These are phyloP conservation scores for Lepidurus apus DNA, from an alignment of 1,140 invertebrate species.

Conservation along the genomic window DNA sequence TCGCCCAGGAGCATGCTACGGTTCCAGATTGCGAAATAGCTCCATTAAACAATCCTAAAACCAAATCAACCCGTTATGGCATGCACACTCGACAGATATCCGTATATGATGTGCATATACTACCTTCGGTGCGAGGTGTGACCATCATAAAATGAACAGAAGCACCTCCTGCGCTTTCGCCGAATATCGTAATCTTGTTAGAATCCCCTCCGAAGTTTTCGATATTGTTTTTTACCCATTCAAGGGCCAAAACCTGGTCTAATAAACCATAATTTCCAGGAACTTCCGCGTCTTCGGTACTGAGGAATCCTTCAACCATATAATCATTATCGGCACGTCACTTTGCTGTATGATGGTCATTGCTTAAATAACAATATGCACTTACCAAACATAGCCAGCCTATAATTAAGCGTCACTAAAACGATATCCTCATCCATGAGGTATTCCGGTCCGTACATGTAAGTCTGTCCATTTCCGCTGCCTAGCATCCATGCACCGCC, in stretches of 20 bases:
- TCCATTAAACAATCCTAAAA: constrained; percentile 60
- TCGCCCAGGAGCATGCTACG: constrained; percentile 67
- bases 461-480: constrained; percentile 55
- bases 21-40: constrained; percentile 74
- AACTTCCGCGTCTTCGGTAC: constrained; percentile 43
- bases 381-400: constrained; percentile 31
- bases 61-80: neutral
- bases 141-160: constrained; percentile 39
- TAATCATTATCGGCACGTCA: neutral
- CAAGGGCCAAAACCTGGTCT: constrained; percentile 48
- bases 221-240: constrained; percentile 43
- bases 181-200: constrained; percentile 34
- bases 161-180: constrained; percentile 41
- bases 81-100: neutral
- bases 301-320: constrained; percentile 44
- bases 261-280: constrained; percentile 50
- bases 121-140: constrained; percentile 32
- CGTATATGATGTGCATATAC: neutral
- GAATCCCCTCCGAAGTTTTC: constrained; percentile 34
- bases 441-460: constrained; percentile 64
- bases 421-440: constrained; percentile 67
- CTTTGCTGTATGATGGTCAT: no score
- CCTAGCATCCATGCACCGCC: constrained; percentile 64
- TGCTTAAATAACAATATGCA: neutral
- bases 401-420: constrained; percentile 70